Base-by-base conservation (phyloP, 2,113 vertebrate species). In the Scomber colias region DNA sequence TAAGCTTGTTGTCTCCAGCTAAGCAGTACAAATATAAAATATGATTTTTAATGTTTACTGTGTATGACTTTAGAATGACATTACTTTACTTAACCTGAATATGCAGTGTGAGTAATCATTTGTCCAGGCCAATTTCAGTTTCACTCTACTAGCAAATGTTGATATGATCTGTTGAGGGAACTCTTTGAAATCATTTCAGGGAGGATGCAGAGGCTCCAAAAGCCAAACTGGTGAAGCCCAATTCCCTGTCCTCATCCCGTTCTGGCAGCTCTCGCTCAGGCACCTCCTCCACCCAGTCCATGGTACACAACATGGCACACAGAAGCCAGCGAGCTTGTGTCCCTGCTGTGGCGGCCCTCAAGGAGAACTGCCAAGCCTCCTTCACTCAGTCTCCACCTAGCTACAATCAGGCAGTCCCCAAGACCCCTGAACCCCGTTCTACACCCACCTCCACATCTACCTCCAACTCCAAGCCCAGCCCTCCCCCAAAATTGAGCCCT, bases 171-270 rank as follows among this genome's bases (percentile, higher is more conserved):
- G 13, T 15, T 56, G 9, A 61, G 10, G 31, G 13, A 7, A 35
- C 19, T 71, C 9, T 24, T 21, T 63, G 8, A 27, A 73, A 24
- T 71, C 4, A 63, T 40, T 40, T 40, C 92, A 99, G 98, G 88
- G 98, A 99, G 83, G 98, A 99, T 0, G 98, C 98, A 0, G 98
- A 99, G 90, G 98, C 98, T 9, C 98, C 98, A 4, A 99, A 99
- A 75, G 97, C 97, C 31, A 98, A 98, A 75, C 95, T 99, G 0
- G 96, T 99, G 85, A 99, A 99, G 73, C 97, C 98, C 24, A 96
- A 97, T 78, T 99, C 98, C 5, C 95, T 98, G 0, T 98, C 97
- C 60, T 99, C 97, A 0, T 96, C 95, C 0, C 97, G 97, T 48
- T 99, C 98, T 1, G 94, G 95, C 66, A 99, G 98, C 94, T 99